phyloP scores from a whole-genome alignment of 2,797 vertebrate genomes.

The Tolypeutes matacus region DNA sequence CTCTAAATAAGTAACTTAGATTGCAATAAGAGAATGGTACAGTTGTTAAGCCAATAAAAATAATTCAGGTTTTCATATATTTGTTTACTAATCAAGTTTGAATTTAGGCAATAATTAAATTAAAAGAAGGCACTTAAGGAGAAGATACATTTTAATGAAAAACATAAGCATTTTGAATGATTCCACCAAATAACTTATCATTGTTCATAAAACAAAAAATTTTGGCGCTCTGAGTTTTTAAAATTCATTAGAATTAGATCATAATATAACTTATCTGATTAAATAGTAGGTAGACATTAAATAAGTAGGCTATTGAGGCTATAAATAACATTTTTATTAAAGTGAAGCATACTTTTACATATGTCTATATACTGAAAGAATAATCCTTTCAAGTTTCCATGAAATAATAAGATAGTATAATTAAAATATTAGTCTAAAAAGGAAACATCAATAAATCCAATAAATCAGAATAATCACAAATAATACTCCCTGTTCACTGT shows the following conservation, averaged over 20 bases:
- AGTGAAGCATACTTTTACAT: neutral
- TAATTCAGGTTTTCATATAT: neutral
- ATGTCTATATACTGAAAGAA: neutral
- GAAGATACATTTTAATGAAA: too few relatives aligned
- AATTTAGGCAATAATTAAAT: too few relatives aligned
- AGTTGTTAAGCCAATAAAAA: neutral
- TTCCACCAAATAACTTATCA: neutral
- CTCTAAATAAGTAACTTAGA: neutral
- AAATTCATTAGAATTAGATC: neutral
- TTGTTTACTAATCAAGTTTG: neutral
- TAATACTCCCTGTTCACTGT: neutral
- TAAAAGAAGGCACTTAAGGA: too few relatives aligned
- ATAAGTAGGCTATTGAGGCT: neutral
- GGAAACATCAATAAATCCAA: neutral
- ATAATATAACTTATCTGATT: neutral
- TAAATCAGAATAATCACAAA: neutral
- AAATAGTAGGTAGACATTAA: neutral
- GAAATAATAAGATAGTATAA: neutral
- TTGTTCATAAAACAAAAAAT: neutral
- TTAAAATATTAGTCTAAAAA: neutral
- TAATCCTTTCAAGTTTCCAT: neutral
- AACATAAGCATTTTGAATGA: too few relatives aligned
- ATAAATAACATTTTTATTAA: conserved; percentile 7
- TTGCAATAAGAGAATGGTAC: neutral
- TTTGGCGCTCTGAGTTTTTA: neutral